Percentiles rank a stretch among this genome's conserved stretches.
Conservation (phyloP, 2,797 vertebrate genomes). For the Kryptolebias ocellatus region DNA sequence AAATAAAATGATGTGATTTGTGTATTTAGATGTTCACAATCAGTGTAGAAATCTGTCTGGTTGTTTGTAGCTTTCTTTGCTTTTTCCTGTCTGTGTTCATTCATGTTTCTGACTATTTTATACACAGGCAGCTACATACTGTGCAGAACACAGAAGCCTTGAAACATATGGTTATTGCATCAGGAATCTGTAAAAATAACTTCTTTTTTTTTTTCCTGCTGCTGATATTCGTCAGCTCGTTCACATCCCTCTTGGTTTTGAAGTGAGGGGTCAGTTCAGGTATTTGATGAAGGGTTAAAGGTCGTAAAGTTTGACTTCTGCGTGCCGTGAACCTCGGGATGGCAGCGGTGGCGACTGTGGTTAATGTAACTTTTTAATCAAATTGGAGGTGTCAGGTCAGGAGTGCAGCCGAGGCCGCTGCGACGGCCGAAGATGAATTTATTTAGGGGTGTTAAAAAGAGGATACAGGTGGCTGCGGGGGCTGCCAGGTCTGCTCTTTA, state of each 20-base stretch:
- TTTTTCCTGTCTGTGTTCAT: neutral
- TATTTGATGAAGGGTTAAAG: no score
- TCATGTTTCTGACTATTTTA: slow-evolving; percentile 12
- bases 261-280: slow-evolving; percentile 28
- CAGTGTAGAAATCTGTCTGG: neutral
- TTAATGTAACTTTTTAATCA: slow-evolving; percentile 67
- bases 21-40: slow-evolving; percentile 1
- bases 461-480: slow-evolving; percentile 31
- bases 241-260: slow-evolving; percentile 25
- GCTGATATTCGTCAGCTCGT: slow-evolving; percentile 38
- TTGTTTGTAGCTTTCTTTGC: neutral
- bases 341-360: slow-evolving; percentile 9
- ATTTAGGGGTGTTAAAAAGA: slow-evolving; percentile 8
- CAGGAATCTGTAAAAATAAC: slow-evolving; percentile 56
- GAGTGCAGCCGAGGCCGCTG: slow-evolving; percentile 49
- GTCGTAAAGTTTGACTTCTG: neutral
- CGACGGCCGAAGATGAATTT: slow-evolving; percentile 36
- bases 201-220: slow-evolving; percentile 32
- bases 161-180: slow-evolving; percentile 32
- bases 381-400: slow-evolving; percentile 63
- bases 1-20: slow-evolving; percentile 4
- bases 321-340: slow-evolving; percentile 21
- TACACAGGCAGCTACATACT: neutral
- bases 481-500: slow-evolving; percentile 64
- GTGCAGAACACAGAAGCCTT: slow-evolving; percentile 18